Base-by-base conservation (phyloP, 53 echinoderm and acorn worm species). In the Echinometra lucunter region DNA sequence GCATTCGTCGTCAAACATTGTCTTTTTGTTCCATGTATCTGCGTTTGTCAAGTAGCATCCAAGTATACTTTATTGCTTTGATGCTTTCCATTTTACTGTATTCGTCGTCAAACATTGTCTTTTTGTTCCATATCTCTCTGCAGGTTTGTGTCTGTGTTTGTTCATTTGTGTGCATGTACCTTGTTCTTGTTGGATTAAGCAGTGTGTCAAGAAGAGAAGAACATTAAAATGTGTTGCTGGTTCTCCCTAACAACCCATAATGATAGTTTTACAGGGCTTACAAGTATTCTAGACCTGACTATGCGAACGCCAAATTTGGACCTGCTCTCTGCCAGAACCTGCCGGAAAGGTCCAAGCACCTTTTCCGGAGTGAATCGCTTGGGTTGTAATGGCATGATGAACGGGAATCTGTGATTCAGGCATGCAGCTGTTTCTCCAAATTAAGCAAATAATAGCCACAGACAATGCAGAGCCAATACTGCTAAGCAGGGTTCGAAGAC, bases 331-430 rank as follows among this genome's bases (percentile, higher is more conserved):
- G 85, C 53, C 85, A 85, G 15, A 49, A 85, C n/a, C 11, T 16
- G 45, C 85, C n/a, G 85, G 49, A 85, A 85, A 49, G 11, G 85
- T 85, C 85, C 47, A 49, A 85, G 85, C 53, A 47, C 45, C 85
- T 45, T 49, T 85, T 85, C 85, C 85, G 85, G 85, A 28, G 28
- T 85, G 85, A 85, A 85, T 47, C 49, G 85, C 49, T 47, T n/a
- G 47, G n/a, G n/a, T 85, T 12, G 7, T 85, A n/a, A 49, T 85
- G 27, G 85, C 85, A n/a, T 17, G 85, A 45, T 85, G n/a, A n/a
- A 85, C 53, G 60, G 63, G 90, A 90, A 47, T 60, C 49, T 28
- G 45, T 91, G 91, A 91, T 91, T 91, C 91, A 69, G 70, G 37
- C 9, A 25, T 44, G 69, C 91, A 91, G 91, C 91, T 91, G 91